These are phyloP conservation scores for Drosophila parvula DNA, from an alignment of 1,140 invertebrate genomes.

Conservation along the genomic window DNA sequence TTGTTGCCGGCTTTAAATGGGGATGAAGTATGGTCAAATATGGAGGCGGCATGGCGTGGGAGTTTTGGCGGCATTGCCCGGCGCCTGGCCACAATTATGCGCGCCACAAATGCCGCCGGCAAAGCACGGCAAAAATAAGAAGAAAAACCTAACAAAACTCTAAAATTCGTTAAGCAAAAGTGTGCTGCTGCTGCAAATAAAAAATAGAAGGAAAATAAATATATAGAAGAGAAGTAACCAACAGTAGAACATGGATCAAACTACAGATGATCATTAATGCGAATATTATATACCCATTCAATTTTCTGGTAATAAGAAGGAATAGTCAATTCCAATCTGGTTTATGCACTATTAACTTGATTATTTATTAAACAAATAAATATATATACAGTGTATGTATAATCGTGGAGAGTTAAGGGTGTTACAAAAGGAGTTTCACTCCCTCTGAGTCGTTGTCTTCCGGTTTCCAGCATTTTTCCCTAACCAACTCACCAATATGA, in stretches of 20 bases:
- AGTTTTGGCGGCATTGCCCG: slow-evolving; percentile 14
- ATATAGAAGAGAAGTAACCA: too few species aligned
- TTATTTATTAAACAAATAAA: not conserved
- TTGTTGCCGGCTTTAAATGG: slow-evolving; percentile 46
- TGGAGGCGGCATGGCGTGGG: not conserved
- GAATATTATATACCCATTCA: slow-evolving; percentile 8
- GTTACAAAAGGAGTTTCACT: not conserved
- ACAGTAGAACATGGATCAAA: slow-evolving; percentile 4
- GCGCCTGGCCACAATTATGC: slow-evolving; percentile 72
- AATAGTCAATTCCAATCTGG: not conserved
- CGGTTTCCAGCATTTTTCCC: slow-evolving; percentile 7
- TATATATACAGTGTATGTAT: not conserved
- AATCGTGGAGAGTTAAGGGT: slow-evolving; percentile 1
- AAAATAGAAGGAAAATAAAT: too few species aligned
- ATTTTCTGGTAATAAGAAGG: not conserved
- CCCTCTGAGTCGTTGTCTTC: not conserved
- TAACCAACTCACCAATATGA: slow-evolving; percentile 49
- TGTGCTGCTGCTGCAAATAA: slow-evolving; percentile 1
- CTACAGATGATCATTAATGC: not conserved
- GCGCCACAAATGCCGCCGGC: slow-evolving; percentile 68
- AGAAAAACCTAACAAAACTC: slow-evolving; percentile 50
- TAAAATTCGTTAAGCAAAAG: slow-evolving; percentile 64
- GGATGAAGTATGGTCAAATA: slow-evolving; percentile 42
- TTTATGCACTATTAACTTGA: not conserved
- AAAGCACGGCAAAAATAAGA: slow-evolving; percentile 36